These are phyloP conservation scores for Trogon surrucura DNA, from an alignment of 2,113 vertebrate species.

Conservation along the genomic window DNA sequence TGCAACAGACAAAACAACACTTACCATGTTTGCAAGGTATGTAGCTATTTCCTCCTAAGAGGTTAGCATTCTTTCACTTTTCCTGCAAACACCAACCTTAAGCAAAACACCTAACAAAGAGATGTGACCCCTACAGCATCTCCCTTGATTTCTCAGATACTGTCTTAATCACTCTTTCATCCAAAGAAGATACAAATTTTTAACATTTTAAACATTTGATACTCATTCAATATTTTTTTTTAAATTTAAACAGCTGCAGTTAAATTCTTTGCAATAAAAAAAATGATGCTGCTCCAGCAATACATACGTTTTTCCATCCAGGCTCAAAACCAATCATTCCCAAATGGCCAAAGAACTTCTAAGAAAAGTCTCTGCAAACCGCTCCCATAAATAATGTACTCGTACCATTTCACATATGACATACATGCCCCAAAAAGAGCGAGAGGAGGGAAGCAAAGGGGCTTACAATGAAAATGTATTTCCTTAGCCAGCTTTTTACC, in stretches of 20 bases:
- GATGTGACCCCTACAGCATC: background rate
- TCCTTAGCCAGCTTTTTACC: slow-evolving; percentile 44
- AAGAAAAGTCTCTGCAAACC: background rate
- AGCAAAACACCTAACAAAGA: background rate
- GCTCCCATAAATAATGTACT: background rate
- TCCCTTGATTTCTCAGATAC: background rate
- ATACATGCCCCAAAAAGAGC: background rate
- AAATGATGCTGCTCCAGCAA: background rate
- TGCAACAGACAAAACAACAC: background rate
- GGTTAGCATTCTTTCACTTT: background rate
- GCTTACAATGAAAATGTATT: slow-evolving; percentile 27
- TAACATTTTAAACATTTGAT: background rate
- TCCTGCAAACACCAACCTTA: background rate
- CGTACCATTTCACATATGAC: background rate
- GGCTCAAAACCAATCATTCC: background rate
- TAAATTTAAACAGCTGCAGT: background rate
- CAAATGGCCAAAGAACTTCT: background rate
- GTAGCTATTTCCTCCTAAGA: background rate
- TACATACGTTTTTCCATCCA: background rate
- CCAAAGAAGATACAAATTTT: background rate
- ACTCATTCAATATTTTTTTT: background rate
- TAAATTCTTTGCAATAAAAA: background rate
- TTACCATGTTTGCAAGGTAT: background rate
- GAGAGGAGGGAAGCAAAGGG: background rate
- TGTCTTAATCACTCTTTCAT: background rate